Evolutionary conservation across 2,888 invertebrate species (phyloP).

Genomic region (Drosophila infuscata): DNA sequence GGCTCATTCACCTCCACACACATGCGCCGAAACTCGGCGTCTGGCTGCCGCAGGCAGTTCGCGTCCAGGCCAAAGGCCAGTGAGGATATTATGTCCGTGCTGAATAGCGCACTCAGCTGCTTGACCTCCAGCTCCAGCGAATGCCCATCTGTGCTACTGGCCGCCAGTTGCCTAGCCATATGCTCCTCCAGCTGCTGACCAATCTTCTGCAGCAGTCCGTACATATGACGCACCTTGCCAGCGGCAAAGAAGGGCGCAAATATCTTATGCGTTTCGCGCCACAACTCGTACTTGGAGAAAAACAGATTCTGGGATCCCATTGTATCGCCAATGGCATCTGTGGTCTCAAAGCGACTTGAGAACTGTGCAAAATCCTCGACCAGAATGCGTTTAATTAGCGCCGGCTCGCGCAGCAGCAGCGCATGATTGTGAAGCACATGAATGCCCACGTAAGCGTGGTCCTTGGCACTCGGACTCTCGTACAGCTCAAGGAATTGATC

Average conservation of each 20-base stretch:
- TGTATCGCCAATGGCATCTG: conserved; percentile 80
- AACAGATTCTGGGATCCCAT: conserved; percentile 85
- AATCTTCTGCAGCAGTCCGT: conserved; percentile 75
- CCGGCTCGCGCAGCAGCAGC: conserved; percentile 84
- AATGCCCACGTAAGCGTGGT: conserved; percentile 81
- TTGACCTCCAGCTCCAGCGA: conserved; percentile 72
- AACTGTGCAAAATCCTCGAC: conserved; percentile 85
- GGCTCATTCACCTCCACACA: conserved; percentile 84
- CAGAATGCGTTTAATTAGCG: conserved; percentile 85
- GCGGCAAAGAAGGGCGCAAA: conserved; percentile 85
- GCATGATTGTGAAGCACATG: conserved; percentile 85
- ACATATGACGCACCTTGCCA: conserved; percentile 83
- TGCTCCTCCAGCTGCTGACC: conserved; percentile 77
- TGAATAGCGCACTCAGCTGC: conserved; percentile 80
- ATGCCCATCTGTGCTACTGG: not conserved
- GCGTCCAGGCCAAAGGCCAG: conserved; percentile 85
- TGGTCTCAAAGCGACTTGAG: conserved; percentile 72
- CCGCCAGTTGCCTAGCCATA: conserved; percentile 49
- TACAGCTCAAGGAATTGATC: conserved; percentile 83
- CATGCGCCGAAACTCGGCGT: conserved; percentile 83
- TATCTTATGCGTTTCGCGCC: conserved; percentile 84
- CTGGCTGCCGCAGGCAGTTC: conserved; percentile 84
- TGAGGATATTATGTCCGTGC: conserved; percentile 85
- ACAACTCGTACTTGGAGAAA: conserved; percentile 84
- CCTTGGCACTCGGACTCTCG: conserved; percentile 45